phyloP scores from a whole-genome alignment of 1,140 invertebrate species.

The Ctenoplectra terminalis region DNA sequence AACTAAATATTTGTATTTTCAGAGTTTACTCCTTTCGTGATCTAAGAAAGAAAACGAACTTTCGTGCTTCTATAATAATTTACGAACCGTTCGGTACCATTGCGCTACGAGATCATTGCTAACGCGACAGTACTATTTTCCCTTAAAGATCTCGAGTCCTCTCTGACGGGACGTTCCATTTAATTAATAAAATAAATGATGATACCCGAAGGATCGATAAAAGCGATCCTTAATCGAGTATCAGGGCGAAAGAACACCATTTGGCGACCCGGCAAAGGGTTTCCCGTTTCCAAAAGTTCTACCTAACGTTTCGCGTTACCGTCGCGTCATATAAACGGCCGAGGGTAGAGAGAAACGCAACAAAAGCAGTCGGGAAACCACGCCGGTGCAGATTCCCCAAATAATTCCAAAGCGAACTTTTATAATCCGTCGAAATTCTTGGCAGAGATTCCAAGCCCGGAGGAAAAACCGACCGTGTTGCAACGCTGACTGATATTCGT shows the following conservation, averaged over 20 bases:
- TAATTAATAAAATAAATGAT: too few relatives aligned
- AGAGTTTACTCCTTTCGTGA: background rate
- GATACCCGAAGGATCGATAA: too few relatives aligned
- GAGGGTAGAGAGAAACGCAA: background rate
- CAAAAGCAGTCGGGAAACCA: conserved; percentile 15
- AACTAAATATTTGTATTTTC: background rate
- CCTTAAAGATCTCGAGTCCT: too few relatives aligned
- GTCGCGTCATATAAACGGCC: background rate
- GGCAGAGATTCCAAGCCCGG: conserved; percentile 29
- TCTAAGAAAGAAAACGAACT: background rate
- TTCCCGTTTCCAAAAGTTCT: conserved; percentile 11
- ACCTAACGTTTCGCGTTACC: background rate
- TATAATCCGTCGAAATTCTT: conserved; percentile 45
- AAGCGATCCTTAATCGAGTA: background rate
- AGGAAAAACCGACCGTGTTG: background rate
- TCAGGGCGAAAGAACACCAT: background rate
- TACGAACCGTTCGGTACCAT: too few relatives aligned
- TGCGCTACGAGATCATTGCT: too few relatives aligned
- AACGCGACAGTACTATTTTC: too few relatives aligned
- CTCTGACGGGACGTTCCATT: too few relatives aligned
- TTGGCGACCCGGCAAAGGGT: background rate
- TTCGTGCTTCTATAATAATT: background rate
- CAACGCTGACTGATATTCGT: background rate
- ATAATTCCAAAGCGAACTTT: conserved; percentile 41
- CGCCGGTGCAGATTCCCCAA: conserved; percentile 31